Percentiles rank a stretch among this genome's conserved stretches.
Evolutionary conservation across 1,140 invertebrate species (phyloP).

Genomic region (Panagrolaimus sp.): DNA sequence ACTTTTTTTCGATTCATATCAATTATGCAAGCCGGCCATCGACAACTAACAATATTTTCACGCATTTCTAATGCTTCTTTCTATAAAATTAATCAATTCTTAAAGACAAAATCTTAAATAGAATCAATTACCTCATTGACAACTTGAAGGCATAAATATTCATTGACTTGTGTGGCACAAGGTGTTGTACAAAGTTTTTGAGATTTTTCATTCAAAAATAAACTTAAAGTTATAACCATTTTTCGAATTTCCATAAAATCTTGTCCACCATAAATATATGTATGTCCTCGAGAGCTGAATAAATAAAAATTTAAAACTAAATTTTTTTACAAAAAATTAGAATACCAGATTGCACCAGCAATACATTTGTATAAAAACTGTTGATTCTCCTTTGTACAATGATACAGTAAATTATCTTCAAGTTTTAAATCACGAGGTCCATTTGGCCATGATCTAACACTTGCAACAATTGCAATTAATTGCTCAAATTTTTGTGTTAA

Average conservation of each 20-base stretch:
- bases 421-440: neutral
- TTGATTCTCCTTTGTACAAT: neutral
- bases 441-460: neutral
- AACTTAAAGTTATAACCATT: neutral
- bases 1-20: slow-evolving; percentile 1
- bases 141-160: neutral
- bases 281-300: neutral
- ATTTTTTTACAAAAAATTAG: no score
- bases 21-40: neutral
- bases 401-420: neutral
- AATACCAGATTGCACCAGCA: neutral
- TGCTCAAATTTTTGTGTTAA: neutral
- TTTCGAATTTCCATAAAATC: slow-evolving; percentile 7
- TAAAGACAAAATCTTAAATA: neutral
- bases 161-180: neutral
- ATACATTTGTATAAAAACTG: neutral
- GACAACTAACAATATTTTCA: neutral
- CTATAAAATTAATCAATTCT: neutral
- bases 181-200: neutral
- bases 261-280: neutral
- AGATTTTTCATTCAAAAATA: neutral
- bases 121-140: neutral
- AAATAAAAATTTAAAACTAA: no score
- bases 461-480: neutral
- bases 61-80: neutral